Conservation (phyloP, 1,140 invertebrate genomes). For the Penaeus indicus region DNA sequence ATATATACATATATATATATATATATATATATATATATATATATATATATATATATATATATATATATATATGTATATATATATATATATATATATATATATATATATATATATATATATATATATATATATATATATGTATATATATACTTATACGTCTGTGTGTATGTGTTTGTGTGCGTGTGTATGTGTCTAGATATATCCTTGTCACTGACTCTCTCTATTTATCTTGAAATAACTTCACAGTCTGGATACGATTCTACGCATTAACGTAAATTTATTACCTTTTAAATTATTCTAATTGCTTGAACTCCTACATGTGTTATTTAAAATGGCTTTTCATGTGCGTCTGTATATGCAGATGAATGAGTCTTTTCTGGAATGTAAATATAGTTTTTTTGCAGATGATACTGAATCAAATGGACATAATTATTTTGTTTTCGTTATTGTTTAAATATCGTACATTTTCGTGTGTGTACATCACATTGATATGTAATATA, state of each 20-base stretch:
- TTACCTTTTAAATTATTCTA: neutral
- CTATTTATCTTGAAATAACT: neutral
- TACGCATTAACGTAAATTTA: neutral
- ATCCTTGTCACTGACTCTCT: neutral
- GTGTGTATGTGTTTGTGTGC: neutral
- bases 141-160: neutral
- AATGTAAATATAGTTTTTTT: too few relatives aligned
- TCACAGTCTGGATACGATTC: neutral
- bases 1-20: too few relatives aligned
- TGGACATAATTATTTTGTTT: too few relatives aligned
- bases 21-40: neutral
- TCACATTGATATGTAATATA: too few relatives aligned
- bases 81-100: neutral
- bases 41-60: neutral
- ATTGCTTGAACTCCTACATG: neutral
- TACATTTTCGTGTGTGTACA: too few relatives aligned
- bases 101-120: constrained; percentile 15
- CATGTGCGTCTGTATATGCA: too few relatives aligned
- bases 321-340: too few relatives aligned
- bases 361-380: too few relatives aligned
- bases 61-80: neutral
- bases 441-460: too few relatives aligned
- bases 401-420: too few relatives aligned
- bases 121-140: constrained; percentile 16
- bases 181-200: neutral